phyloP scores from a whole-genome alignment of 2,888 invertebrate species.

The Torymus texanus region DNA sequence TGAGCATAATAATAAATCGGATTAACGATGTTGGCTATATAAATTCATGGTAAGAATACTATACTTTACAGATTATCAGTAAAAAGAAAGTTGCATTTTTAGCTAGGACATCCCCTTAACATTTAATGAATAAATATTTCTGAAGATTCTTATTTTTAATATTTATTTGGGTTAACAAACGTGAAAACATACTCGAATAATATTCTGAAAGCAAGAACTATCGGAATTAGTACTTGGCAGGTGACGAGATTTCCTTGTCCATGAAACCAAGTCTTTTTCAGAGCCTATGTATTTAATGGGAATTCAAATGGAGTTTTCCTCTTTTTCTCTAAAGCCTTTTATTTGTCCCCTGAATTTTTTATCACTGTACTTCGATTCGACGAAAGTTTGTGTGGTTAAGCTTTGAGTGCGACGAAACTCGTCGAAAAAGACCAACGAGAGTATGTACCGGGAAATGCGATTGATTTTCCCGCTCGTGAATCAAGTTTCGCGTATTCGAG shows the following conservation, averaged over 20 bases:
- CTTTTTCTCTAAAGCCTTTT: slow-evolving; percentile 18
- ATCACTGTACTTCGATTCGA: slow-evolving; percentile 22
- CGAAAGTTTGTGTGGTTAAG: slow-evolving; percentile 44
- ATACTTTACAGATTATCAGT: no score
- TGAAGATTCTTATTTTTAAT: no score
- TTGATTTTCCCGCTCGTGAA: slow-evolving; percentile 32
- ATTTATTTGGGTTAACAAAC: no score
- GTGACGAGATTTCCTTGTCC: slow-evolving; percentile 1
- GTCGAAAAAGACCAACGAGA: slow-evolving; percentile 23
- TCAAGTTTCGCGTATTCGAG: slow-evolving; percentile 18
- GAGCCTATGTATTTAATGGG: slow-evolving; percentile 15
- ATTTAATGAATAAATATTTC: no score
- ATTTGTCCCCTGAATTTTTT: slow-evolving; percentile 44
- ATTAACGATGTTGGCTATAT: no score
- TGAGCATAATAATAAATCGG: no score
- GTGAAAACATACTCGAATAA: neutral
- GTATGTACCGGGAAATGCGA: slow-evolving; percentile 25
- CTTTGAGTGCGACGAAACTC: slow-evolving; percentile 43
- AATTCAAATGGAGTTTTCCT: slow-evolving; percentile 28
- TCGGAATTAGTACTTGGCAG: neutral
- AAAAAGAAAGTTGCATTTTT: no score
- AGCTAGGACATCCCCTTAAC: no score
- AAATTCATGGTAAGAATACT: no score
- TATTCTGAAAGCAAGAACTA: neutral
- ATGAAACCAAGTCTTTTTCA: slow-evolving; percentile 18